Conservation (phyloP, 2,113 vertebrate species). For the Pygoscelis antarcticus region DNA sequence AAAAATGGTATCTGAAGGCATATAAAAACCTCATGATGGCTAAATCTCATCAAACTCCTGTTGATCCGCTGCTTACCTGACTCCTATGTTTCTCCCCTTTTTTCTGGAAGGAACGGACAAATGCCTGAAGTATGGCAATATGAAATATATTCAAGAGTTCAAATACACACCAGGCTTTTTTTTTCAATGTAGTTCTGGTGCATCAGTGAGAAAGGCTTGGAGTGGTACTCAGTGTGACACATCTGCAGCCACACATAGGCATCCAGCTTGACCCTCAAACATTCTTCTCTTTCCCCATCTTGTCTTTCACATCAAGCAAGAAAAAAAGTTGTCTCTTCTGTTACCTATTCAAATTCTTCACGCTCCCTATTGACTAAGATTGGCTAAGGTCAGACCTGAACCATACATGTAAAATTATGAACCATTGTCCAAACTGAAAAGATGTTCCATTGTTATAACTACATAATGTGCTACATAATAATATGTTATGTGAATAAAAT, state of each 20-base stretch:
- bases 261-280: not conserved
- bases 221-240: not conserved
- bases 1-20: not conserved
- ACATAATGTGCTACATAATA: not conserved
- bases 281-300: not conserved
- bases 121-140: not conserved
- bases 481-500: not conserved
- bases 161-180: not conserved
- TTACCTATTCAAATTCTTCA: not conserved
- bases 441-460: not conserved
- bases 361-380: not conserved
- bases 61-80: not conserved
- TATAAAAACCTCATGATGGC: not conserved
- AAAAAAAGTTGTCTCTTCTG: not conserved
- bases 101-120: not conserved
- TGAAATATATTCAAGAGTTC: not conserved
- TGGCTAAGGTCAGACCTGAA: not conserved
- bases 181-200: fast-evolving
- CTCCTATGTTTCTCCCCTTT: not conserved
- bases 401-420: not conserved
- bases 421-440: not conserved
- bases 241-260: fast-evolving
- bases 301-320: not conserved
- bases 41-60: not conserved
- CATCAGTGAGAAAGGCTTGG: not conserved